A percentile compares a stretch with the other conserved stretches of the same genome.
Conservation (phyloP, 2,113 vertebrate species). For the Lasiurus cinereus region DNA sequence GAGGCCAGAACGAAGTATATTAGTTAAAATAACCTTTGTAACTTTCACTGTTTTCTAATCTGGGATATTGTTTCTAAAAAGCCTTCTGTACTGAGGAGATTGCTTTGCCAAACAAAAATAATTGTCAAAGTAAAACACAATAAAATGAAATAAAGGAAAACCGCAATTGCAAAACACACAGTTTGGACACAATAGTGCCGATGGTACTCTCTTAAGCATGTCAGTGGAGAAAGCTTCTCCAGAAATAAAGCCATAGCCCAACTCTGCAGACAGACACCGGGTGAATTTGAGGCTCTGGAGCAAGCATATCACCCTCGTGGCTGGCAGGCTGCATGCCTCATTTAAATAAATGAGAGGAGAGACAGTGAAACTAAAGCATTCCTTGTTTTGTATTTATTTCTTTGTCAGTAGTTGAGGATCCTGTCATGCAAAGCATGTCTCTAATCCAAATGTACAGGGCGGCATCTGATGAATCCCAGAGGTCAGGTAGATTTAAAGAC, state of each 20-base stretch:
- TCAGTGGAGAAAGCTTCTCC: background rate
- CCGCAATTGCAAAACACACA: background rate
- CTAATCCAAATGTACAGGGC: background rate
- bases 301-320: no score
- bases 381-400: constrained; percentile 53
- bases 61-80: background rate
- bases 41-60: background rate
- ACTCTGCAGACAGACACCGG: background rate
- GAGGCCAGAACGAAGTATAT: background rate
- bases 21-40: background rate
- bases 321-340: no score
- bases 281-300: background rate
- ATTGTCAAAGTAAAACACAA: background rate
- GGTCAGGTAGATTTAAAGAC: background rate
- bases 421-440: constrained; percentile 23
- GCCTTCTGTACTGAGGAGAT: background rate
- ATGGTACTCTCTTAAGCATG: background rate
- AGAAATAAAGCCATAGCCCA: background rate
- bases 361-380: background rate
- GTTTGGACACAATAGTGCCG: background rate
- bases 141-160: background rate
- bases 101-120: background rate
- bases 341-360: background rate
- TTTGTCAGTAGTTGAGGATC: background rate
- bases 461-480: background rate